These are phyloP conservation scores for Capra hircus DNA, from an alignment of 2,113 vertebrate genomes.

Conservation along the genomic window DNA sequence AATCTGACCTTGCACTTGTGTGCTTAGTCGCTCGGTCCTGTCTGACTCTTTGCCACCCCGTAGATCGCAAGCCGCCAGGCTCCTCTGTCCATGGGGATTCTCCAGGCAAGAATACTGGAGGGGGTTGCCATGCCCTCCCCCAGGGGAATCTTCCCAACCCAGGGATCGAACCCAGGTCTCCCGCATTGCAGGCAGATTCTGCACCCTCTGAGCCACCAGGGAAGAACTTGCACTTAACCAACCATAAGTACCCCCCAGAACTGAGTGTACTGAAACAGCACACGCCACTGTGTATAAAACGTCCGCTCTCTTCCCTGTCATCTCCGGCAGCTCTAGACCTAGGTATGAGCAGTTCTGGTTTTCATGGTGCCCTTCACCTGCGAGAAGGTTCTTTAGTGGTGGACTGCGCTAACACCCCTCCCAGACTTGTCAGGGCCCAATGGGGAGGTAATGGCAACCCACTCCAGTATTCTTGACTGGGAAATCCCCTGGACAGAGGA, in stretches of 20 bases:
- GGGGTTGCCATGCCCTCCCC: not conserved
- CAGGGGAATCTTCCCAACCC: not conserved
- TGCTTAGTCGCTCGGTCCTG: not conserved
- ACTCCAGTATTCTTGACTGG: not conserved
- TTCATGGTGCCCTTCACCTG: not conserved
- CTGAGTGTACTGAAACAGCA: accelerated
- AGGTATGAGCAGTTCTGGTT: not conserved
- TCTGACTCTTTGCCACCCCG: not conserved
- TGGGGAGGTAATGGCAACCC: not conserved
- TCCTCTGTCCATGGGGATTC: not conserved
- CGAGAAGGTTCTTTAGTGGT: not conserved
- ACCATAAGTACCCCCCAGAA: not conserved
- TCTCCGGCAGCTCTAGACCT: not conserved
- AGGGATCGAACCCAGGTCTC: not conserved
- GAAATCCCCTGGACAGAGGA: not conserved
- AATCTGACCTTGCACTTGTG: not conserved
- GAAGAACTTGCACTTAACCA: not conserved
- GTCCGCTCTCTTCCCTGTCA: not conserved
- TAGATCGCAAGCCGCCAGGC: not conserved
- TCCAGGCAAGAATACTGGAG: not conserved
- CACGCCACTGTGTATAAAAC: too few relatives aligned
- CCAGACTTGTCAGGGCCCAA: not conserved
- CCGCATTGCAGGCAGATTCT: accelerated
- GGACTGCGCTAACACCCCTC: not conserved
- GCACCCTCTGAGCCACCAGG: not conserved